These are phyloP conservation scores for Megalops atlanticus DNA, from an alignment of 2,113 vertebrate genomes.

Conservation along the genomic window DNA sequence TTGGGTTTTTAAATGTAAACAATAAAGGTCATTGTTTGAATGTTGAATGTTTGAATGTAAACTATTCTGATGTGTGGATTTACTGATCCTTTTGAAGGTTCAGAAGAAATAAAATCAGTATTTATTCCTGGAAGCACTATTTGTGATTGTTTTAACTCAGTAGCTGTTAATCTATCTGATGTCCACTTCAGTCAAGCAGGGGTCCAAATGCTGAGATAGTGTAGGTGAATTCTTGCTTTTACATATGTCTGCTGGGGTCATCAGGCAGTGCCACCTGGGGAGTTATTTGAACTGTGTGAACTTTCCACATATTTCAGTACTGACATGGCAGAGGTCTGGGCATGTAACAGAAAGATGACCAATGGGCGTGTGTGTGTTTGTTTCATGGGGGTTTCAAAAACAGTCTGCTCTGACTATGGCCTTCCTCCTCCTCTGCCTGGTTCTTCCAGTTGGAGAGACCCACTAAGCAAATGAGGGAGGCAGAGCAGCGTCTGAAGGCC, in stretches of 20 bases:
- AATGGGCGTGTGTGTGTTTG: no score
- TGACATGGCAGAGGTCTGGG: background rate
- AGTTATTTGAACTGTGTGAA: background rate
- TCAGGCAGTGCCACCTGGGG: background rate
- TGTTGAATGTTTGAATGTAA: background rate
- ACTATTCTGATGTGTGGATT: slow-evolving; percentile 1
- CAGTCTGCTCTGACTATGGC: background rate
- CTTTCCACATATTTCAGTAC: background rate
- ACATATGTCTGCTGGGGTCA: no score
- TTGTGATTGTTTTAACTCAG: background rate
- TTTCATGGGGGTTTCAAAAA: no score
- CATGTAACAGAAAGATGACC: background rate
- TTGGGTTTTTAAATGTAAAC: background rate
- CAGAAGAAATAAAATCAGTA: background rate
- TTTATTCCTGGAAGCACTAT: background rate
- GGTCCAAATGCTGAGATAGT: slow-evolving; percentile 50
- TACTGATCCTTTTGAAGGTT: slow-evolving; percentile 20
- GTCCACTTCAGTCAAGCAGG: no score
- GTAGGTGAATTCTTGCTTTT: slow-evolving; percentile 10
- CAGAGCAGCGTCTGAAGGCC: slow-evolving; percentile 94
- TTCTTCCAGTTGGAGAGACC: slow-evolving; percentile 86
- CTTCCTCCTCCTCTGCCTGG: slow-evolving; percentile 10
- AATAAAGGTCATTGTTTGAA: background rate
- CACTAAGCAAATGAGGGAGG: slow-evolving; percentile 96
- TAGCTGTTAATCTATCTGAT: no score